Evolutionary conservation across 1,140 invertebrate species (phyloP), one percentile per base, ranked within the genome.

Genomic region (Ceratina calcarata): DNA sequence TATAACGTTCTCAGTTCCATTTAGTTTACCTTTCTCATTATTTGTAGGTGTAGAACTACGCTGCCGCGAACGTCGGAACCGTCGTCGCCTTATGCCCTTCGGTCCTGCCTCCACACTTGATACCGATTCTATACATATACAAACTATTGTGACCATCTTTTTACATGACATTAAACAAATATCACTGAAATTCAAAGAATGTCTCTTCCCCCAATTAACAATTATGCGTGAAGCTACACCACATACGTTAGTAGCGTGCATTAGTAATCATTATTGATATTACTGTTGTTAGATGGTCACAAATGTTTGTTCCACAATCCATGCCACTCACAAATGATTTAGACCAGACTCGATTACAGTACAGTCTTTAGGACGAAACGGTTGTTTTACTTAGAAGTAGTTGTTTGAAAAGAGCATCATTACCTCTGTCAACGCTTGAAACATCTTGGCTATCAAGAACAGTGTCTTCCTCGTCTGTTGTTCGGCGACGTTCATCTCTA

Each of bases 401-500:
- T 49, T 53, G 75, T 71, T 0, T 20, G 32, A 65, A 58, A 53
- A 80, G 4, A 32, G 53, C 76, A 60, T 76, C 81, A 37, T 90
- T 93, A 97, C 96, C 96, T 95, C 96, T 93, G 91, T 97, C 96
- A 62, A 96, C 95, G 93, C 95, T 96, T 22, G 84, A 86, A 58
- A 96, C 95, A 84, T 96, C 96, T 91, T 96, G 95, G 91, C 95
- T 96, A 90, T 97, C 96, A 58, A 97, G 94, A 60, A 96, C 95
- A 61, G 95, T 96, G 83, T 96, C 96, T 89, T 97, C 96, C 76
- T 97, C 96, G 90, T 97, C 96, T 1, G 95, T 96, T 78, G 95
- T 95, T 87, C 96, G 93, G 77, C 95, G 95, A 81, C 94, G 93
- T 86, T 94, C 95, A 88, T 95, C 94, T 89, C 94, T 93, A 64